Evolutionary conservation across 1,140 invertebrate species (phyloP).

Genomic region (Drosophila paulistorum): DNA sequence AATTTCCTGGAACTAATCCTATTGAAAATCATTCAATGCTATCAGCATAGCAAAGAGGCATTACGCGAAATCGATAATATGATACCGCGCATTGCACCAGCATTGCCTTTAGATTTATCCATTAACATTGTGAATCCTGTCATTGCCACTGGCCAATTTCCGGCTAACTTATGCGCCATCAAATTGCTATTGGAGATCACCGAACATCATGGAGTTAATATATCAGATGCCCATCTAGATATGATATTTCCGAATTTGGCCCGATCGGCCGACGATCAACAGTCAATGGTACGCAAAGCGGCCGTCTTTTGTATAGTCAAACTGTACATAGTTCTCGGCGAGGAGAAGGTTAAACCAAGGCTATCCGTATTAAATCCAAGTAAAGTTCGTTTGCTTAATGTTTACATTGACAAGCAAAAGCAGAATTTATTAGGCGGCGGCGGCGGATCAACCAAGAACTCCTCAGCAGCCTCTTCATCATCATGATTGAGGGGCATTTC

Average conservation of each 20-base stretch:
- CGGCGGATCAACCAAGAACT: conserved; percentile 75
- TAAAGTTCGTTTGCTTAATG: conserved; percentile 85
- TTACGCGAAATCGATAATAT: conserved; percentile 84
- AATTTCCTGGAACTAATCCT: conserved; percentile 95
- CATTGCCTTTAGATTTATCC: conserved; percentile 88
- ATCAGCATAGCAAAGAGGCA: conserved; percentile 90
- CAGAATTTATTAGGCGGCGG: conserved; percentile 45
- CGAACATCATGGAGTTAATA: conserved; percentile 87
- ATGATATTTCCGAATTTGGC: conserved; percentile 94
- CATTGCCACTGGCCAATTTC: conserved; percentile 92
- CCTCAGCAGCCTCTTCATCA: conserved; percentile 76
- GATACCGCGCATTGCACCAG: conserved; percentile 88
- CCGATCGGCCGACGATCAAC: conserved; percentile 93
- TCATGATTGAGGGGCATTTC: conserved; percentile 72
- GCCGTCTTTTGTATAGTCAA: conserved; percentile 98
- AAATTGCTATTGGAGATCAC: conserved; percentile 96
- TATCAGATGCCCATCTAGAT: conserved; percentile 89
- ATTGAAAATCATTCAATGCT: conserved; percentile 92
- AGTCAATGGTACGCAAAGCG: conserved; percentile 95
- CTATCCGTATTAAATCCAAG: conserved; percentile 91
- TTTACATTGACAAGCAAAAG: conserved; percentile 76
- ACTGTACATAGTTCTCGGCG: conserved; percentile 93
- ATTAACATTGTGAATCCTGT: conserved; percentile 88
- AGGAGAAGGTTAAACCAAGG: conserved; percentile 91
- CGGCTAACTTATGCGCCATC: conserved; percentile 94